Percentiles rank a stretch among this genome's conserved stretches.
Conservation (phyloP, 2,888 invertebrate species). For the Arrhopalites spinosus region DNA sequence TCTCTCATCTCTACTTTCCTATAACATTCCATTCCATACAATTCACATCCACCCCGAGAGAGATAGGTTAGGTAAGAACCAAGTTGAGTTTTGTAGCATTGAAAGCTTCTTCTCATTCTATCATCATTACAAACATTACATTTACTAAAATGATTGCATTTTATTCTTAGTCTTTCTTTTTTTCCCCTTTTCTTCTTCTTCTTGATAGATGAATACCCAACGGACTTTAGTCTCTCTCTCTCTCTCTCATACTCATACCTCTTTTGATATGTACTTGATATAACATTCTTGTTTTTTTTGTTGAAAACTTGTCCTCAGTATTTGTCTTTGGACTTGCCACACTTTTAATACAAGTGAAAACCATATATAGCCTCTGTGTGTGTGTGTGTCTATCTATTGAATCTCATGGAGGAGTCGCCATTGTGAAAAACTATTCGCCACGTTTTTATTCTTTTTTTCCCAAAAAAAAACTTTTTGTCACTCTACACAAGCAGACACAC, state of each 20-base stretch:
- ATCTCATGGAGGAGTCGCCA: constrained; percentile 4
- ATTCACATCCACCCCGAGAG: neutral
- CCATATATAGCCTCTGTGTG: neutral
- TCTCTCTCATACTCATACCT: constrained; percentile 8
- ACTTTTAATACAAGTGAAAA: neutral
- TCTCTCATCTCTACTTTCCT: constrained; percentile 16
- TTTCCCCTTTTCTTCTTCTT: constrained; percentile 23
- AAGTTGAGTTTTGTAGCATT: constrained; percentile 30
- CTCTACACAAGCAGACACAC: too few species aligned
- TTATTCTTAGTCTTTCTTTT: constrained; percentile 19
- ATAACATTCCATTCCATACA: constrained; percentile 5
- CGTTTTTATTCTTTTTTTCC: constrained; percentile 9
- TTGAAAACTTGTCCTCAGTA: neutral
- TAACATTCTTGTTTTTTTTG: neutral
- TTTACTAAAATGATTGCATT: constrained; percentile 32
- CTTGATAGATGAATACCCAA: constrained; percentile 20
- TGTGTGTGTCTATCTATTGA: neutral
- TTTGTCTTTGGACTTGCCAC: constrained; percentile 2
- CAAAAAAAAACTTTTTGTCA: neutral
- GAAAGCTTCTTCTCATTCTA: constrained; percentile 29
- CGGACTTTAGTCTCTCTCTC: neutral
- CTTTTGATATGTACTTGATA: neutral
- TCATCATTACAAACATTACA: constrained; percentile 37
- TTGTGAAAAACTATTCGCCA: constrained; percentile 15
- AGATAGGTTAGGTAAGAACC: constrained; percentile 30